Evolutionary conservation across 2,888 invertebrate species (phyloP).

Genomic region (Hirtodrosophila confusa): DNA sequence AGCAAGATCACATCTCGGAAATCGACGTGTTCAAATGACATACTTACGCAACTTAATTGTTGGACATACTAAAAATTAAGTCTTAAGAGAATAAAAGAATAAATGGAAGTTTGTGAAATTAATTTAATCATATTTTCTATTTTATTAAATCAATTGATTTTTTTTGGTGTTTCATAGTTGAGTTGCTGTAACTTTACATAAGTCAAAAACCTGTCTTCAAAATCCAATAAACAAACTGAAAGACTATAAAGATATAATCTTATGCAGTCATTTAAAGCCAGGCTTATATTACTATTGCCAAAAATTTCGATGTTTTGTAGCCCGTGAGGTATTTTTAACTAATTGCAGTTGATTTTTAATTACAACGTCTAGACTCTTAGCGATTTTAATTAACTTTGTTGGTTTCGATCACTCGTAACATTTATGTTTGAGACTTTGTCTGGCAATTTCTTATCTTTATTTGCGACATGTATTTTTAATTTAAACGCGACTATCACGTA

Average conservation of each 20-base stretch:
- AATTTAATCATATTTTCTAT: too few relatives aligned
- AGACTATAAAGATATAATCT: conserved; percentile 7
- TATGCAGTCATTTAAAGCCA: not conserved
- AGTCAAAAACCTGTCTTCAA: too few relatives aligned
- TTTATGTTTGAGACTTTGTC: conserved; percentile 13
- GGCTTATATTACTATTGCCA: conserved; percentile 1
- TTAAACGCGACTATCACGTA: conserved; percentile 65
- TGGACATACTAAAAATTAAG: too few relatives aligned
- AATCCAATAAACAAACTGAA: too few relatives aligned
- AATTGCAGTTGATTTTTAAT: conserved; percentile 65
- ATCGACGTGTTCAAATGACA: too few relatives aligned
- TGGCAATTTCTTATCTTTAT: conserved; percentile 68
- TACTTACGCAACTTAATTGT: too few relatives aligned
- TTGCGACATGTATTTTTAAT: conserved; percentile 67
- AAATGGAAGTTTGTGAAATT: too few relatives aligned
- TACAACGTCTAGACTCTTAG: conserved; percentile 39
- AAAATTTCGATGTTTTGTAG: conserved; percentile 18
- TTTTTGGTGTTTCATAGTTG: too few relatives aligned
- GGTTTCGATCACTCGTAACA: conserved; percentile 9
- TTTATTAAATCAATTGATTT: too few relatives aligned
- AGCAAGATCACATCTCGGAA: too few relatives aligned
- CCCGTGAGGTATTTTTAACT: conserved; percentile 40
- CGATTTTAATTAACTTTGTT: conserved; percentile 64
- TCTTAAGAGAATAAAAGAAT: too few relatives aligned
- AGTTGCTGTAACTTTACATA: too few relatives aligned